Evolutionary conservation across 2,113 vertebrate species (phyloP).

Genomic region (Pogonocichla stellata): DNA sequence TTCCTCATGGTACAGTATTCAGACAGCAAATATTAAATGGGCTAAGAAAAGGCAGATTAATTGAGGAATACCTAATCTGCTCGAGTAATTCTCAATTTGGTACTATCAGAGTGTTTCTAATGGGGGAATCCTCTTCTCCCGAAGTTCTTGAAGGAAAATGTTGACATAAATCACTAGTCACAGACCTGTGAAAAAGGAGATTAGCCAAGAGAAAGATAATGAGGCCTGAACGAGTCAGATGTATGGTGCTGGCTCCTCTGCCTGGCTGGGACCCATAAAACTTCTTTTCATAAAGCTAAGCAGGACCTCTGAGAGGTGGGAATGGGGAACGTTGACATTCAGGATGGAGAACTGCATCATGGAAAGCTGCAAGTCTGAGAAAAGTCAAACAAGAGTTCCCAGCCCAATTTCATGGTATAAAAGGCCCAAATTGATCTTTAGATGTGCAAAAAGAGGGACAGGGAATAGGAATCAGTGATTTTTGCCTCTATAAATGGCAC

Average conservation of each 20-base stretch:
- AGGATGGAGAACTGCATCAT: background rate
- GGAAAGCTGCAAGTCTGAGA: background rate
- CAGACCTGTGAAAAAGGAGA: background rate
- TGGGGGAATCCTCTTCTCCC: background rate
- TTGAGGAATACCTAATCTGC: background rate
- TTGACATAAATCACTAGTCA: background rate
- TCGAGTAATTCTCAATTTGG: background rate
- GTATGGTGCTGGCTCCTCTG: background rate
- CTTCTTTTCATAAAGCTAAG: background rate
- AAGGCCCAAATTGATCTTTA: background rate
- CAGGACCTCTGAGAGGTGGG: background rate
- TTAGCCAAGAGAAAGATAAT: background rate
- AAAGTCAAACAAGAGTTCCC: background rate
- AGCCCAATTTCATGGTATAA: background rate
- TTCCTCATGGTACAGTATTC: background rate
- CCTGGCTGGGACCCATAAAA: background rate
- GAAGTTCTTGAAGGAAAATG: background rate
- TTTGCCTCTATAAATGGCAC: background rate
- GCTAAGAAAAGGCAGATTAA: conserved; percentile 26
- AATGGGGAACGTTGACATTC: background rate
- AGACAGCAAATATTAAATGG: conserved; percentile 3
- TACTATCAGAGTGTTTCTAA: background rate
- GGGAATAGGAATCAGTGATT: background rate
- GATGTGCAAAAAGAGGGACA: background rate
- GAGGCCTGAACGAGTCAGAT: background rate